These are phyloP conservation scores for Odobenus rosmarus DNA, from an alignment of 2,113 vertebrate species.

Conservation along the genomic window DNA sequence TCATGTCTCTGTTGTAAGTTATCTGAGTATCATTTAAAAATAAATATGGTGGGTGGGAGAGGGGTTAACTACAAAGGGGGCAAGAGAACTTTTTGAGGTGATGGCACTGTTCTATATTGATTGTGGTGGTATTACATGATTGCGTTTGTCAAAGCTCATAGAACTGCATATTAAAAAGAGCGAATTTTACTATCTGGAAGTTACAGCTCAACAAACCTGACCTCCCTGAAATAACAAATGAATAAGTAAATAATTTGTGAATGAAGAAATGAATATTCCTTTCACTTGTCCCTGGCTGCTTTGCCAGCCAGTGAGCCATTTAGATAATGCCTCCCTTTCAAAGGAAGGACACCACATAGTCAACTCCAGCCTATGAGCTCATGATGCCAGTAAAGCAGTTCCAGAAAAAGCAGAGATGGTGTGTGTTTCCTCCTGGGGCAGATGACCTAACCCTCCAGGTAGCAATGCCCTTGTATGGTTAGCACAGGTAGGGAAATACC, in stretches of 20 bases:
- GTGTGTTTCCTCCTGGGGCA: constrained; percentile 71
- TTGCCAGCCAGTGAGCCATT: neutral
- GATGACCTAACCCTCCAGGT: constrained; percentile 81
- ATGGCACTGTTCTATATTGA: neutral
- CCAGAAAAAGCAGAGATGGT: constrained; percentile 52
- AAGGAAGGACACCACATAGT: constrained; percentile 75
- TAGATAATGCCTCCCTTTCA: constrained; percentile 44
- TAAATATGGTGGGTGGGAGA: neutral
- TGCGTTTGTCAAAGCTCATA: neutral
- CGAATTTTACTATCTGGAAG: neutral
- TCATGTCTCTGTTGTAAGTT: neutral
- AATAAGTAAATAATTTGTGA: neutral
- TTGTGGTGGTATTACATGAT: neutral
- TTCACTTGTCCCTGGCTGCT: neutral
- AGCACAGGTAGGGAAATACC: constrained; percentile 84
- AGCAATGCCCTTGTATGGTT: constrained; percentile 81
- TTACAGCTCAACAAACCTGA: neutral
- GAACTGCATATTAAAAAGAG: neutral
- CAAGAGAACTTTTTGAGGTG: neutral
- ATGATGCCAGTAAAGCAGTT: constrained; percentile 63
- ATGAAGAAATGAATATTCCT: neutral
- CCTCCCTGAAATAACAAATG: neutral
- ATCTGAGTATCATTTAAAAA: neutral
- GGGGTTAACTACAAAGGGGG: neutral
- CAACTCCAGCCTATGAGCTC: constrained; percentile 70